phyloP scores from a whole-genome alignment of 1,140 invertebrate species.

The Leptinotarsa lineolata region DNA sequence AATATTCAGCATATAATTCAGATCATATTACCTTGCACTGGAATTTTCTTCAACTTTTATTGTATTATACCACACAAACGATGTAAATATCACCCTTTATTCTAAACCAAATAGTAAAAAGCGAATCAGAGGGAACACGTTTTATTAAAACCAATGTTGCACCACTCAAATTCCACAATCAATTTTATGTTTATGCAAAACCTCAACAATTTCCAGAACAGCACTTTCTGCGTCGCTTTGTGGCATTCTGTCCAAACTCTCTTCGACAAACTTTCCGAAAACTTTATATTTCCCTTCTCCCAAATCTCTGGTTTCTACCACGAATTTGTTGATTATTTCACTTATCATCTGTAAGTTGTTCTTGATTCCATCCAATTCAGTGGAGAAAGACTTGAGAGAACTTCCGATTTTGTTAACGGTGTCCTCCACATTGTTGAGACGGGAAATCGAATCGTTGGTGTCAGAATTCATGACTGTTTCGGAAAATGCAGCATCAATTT shows the following conservation, averaged over 20 bases:
- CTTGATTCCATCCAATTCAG: conserved; percentile 14
- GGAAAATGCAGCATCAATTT: not conserved
- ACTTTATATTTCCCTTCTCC: conserved; percentile 20
- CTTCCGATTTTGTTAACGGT: conserved; percentile 8
- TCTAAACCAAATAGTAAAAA: no score
- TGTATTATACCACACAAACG: no score
- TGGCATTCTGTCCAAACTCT: conserved; percentile 29
- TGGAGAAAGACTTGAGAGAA: conserved; percentile 1
- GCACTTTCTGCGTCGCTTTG: conserved; percentile 25
- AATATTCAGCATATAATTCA: no score
- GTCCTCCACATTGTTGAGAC: not conserved
- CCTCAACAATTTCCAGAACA: conserved; percentile 33
- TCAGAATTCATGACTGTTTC: not conserved
- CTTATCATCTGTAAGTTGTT: conserved; percentile 19
- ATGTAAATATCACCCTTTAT: no score
- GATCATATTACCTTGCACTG: no score
- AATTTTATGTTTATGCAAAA: conserved; percentile 28
- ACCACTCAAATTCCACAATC: not conserved
- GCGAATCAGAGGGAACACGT: not conserved
- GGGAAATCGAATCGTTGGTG: not conserved
- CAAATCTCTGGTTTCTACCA: conserved; percentile 9
- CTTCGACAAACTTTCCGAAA: conserved; percentile 31
- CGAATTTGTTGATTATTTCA: conserved; percentile 23
- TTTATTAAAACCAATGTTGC: not conserved
- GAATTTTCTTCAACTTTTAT: no score